These are phyloP conservation scores for Dryobates pubescens DNA, from an alignment of 2,797 vertebrate genomes.

Conservation along the genomic window DNA sequence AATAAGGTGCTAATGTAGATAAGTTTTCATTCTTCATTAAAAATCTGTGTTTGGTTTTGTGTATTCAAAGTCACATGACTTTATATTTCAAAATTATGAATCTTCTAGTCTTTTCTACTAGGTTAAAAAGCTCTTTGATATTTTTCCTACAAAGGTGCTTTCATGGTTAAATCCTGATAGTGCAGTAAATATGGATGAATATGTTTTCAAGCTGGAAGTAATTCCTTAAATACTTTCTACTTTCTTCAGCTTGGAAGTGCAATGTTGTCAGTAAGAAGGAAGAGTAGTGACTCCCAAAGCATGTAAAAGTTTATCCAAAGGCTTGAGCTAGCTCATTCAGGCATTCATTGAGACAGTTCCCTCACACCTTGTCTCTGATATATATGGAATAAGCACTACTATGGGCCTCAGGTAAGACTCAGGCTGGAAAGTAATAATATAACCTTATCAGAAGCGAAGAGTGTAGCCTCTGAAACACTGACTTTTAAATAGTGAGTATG, in stretches of 20 bases:
- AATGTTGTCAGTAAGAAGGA: neutral
- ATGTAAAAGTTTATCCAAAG: conserved; percentile 18
- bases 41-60: neutral
- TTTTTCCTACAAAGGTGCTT: neutral
- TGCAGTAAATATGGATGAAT: neutral
- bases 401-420: conserved; percentile 37
- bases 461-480: conserved; percentile 12
- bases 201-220: neutral
- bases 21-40: neutral
- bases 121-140: neutral
- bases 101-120: neutral
- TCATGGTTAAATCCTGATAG: neutral
- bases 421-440: conserved; percentile 21
- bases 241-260: neutral
- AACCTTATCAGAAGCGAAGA: conserved; percentile 49
- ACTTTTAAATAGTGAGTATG: conserved; percentile 28
- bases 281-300: neutral
- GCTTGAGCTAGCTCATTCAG: neutral
- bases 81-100: neutral
- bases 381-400: conserved; percentile 30
- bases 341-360: neutral
- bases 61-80: neutral
- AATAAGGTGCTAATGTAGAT: neutral
- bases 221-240: neutral
- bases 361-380: conserved; percentile 19